Evolutionary conservation across 2,888 invertebrate genomes (phyloP).

Genomic region (Dasypogon diadema): DNA sequence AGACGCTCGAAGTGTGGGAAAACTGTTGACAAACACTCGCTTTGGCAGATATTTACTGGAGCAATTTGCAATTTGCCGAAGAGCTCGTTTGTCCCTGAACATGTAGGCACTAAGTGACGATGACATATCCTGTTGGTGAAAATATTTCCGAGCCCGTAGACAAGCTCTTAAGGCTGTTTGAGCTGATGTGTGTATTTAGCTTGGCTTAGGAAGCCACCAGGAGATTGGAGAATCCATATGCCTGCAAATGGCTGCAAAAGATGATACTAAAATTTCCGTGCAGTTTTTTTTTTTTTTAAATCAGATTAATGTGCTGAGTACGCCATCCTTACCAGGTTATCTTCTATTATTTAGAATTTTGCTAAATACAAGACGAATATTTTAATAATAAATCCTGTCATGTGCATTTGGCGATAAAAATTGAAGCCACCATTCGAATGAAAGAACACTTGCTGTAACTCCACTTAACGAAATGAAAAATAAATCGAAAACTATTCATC

Average conservation of each 20-base stretch:
- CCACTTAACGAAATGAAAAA: conserved; percentile 58
- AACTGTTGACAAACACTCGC: conserved; percentile 46
- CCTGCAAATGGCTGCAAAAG: too few species aligned
- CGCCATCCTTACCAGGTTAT: too few species aligned
- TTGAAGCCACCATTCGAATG: too few species aligned
- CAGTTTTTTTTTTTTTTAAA: too few species aligned
- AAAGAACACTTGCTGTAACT: background rate
- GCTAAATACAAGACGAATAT: too few species aligned
- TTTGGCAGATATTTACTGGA: conserved; percentile 48
- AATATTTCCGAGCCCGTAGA: conserved; percentile 39
- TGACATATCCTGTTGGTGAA: conserved; percentile 49
- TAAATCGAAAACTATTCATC: conserved; percentile 58
- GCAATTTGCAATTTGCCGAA: conserved; percentile 49
- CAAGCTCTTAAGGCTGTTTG: conserved; percentile 14
- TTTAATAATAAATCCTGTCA: too few species aligned
- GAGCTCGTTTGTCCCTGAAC: conserved; percentile 43
- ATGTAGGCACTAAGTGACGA: conserved; percentile 44
- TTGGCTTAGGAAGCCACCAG: background rate
- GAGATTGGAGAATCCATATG: background rate
- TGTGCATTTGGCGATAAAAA: too few species aligned
- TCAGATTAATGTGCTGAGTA: too few species aligned
- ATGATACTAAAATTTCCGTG: too few species aligned
- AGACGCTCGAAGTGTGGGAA: background rate
- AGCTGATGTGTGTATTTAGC: background rate
- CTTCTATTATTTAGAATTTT: too few species aligned